Conservation (phyloP, 1,140 invertebrate species). For the Drosophila tristis region DNA sequence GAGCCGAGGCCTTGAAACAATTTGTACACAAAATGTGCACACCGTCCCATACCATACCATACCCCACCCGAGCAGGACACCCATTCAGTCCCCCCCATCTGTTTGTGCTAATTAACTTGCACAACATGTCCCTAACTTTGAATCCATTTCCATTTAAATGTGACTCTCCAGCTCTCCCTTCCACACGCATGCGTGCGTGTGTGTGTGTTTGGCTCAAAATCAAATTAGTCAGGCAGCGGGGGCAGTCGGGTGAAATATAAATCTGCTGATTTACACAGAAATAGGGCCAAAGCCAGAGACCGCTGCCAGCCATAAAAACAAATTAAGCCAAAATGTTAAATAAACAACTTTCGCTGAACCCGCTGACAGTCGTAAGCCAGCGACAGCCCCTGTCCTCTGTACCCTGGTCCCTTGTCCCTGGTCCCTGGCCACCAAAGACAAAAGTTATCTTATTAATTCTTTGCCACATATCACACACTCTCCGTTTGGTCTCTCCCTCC, state of each 20-base stretch:
- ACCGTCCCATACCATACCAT: background rate
- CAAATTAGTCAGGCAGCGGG: conserved; percentile 72
- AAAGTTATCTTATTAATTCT: conserved; percentile 81
- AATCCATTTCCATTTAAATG: conserved; percentile 74
- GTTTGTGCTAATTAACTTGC: conserved; percentile 71
- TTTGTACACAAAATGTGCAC: conserved; percentile 55
- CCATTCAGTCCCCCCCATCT: conserved; percentile 3
- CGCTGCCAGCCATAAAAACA: conserved; percentile 71
- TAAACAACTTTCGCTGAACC: conserved; percentile 71
- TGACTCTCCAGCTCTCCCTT: background rate
- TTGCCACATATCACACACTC: conserved; percentile 46
- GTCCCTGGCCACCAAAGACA: conserved; percentile 31
- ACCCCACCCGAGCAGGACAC: background rate
- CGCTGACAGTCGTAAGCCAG: conserved; percentile 56
- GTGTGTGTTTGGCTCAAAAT: conserved; percentile 66
- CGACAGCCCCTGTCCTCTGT: conserved; percentile 3
- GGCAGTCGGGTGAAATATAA: conserved; percentile 65
- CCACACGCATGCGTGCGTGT: conserved; percentile 7
- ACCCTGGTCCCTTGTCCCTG: background rate
- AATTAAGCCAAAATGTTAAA: conserved; percentile 83
- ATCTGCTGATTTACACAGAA: conserved; percentile 82
- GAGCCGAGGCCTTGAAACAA: conserved; percentile 74
- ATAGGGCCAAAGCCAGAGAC: conserved; percentile 47
- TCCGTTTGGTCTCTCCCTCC: conserved; percentile 2
- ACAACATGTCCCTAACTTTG: conserved; percentile 73